phyloP scores from a whole-genome alignment of 2,113 vertebrate genomes.

The Microcebus jonahi region DNA sequence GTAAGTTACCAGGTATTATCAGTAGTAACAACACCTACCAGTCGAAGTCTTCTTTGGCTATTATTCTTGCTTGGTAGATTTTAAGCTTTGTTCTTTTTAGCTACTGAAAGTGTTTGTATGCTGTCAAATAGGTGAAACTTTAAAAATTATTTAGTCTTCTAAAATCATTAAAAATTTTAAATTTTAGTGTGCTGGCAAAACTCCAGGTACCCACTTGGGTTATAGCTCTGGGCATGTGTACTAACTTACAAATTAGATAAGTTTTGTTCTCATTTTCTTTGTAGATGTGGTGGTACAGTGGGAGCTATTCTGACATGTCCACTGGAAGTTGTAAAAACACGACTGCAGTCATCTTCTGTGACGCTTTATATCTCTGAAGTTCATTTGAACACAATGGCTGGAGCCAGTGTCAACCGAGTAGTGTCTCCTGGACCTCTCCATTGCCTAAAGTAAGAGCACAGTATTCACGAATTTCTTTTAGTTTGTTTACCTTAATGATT shows the following conservation, averaged over 20 bases:
- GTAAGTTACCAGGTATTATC: neutral
- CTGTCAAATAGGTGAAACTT: slow-evolving; percentile 26
- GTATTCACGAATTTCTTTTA: neutral
- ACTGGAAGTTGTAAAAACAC: slow-evolving; percentile 98
- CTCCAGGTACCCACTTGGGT: neutral
- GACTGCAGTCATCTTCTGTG: slow-evolving; percentile 96
- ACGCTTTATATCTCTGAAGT: slow-evolving; percentile 97
- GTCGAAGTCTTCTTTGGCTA: neutral
- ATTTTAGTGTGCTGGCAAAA: neutral
- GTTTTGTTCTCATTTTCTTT: slow-evolving; percentile 9
- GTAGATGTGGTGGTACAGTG: slow-evolving; percentile 97
- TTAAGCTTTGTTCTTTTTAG: neutral
- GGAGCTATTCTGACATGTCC: slow-evolving; percentile 99
- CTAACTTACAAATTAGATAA: neutral
- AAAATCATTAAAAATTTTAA: neutral
- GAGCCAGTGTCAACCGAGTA: slow-evolving; percentile 90
- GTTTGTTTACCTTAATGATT: neutral
- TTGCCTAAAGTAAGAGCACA: slow-evolving; percentile 95
- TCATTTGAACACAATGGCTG: slow-evolving; percentile 94
- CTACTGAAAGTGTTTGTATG: neutral
- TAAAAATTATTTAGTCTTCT: neutral
- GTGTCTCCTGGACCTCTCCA: slow-evolving; percentile 96
- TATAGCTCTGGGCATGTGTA: neutral
- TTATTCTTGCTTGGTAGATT: neutral
- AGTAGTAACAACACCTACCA: neutral